Evolutionary conservation across 2,113 vertebrate genomes (phyloP).

Genomic region (Ptilorrhoa leucosticta): DNA sequence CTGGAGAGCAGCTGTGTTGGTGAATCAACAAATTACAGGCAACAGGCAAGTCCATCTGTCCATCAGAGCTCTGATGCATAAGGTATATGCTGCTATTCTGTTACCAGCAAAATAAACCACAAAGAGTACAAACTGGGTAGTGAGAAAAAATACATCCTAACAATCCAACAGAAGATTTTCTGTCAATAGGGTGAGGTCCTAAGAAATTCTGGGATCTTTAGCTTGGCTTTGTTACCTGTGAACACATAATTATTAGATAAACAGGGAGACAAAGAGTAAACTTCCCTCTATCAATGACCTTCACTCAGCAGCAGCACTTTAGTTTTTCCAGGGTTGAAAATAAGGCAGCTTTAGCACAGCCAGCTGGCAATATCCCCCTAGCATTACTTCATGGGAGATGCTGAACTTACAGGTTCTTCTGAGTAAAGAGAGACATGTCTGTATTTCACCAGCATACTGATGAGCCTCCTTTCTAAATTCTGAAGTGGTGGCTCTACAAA

Average conservation of each 20-base stretch:
- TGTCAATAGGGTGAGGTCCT: neutral
- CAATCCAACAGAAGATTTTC: neutral
- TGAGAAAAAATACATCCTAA: neutral
- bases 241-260: neutral
- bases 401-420: slow-evolving; percentile 59
- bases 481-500: slow-evolving; percentile 25
- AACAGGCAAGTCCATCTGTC: neutral
- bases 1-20: neutral
- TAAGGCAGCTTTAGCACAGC: slow-evolving; percentile 8
- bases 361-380: slow-evolving; percentile 28
- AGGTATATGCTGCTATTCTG: neutral
- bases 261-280: slow-evolving; percentile 11
- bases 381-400: slow-evolving; percentile 47
- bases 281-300: slow-evolving; percentile 9
- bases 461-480: slow-evolving; percentile 40
- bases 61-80: neutral
- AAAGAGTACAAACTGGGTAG: neutral
- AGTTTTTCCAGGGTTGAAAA: slow-evolving; percentile 41
- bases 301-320: slow-evolving; percentile 2
- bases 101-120: neutral
- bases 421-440: slow-evolving; percentile 19
- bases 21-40: neutral
- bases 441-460: slow-evolving; percentile 60
- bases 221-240: neutral
- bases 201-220: neutral